A percentile compares a stretch with the other conserved stretches of the same genome.
Evolutionary conservation across 2,113 vertebrate species (phyloP).

Genomic region (Nettapus auritus): DNA sequence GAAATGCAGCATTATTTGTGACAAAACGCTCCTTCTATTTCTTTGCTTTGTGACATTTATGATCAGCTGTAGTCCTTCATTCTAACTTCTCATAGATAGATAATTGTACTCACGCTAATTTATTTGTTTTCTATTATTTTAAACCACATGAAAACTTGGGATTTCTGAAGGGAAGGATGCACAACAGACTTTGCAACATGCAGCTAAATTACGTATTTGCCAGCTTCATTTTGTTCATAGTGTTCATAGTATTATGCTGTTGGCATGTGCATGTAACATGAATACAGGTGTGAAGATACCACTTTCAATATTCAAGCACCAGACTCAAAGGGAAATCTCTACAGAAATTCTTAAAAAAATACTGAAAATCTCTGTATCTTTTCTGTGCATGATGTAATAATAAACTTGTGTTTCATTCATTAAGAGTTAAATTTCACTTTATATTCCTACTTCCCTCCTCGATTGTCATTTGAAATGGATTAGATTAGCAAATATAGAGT

Average conservation of each 20-base stretch:
- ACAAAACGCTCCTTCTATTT: conserved; percentile 76
- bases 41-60: conserved; percentile 76
- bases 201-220: not conserved
- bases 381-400: not conserved
- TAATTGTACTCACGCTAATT: conserved; percentile 45
- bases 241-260: not conserved
- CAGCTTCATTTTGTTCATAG: not conserved
- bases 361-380: not conserved
- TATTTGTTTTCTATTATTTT: conserved; percentile 16
- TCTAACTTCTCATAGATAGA: conserved; percentile 73
- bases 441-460: not conserved
- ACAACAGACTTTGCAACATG: not conserved
- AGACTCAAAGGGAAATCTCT: not conserved
- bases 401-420: not conserved
- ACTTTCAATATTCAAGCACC: not conserved
- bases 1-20: conserved; percentile 79
- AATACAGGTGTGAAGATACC: not conserved
- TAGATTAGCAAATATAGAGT: conserved; percentile 27
- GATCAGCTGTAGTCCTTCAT: conserved; percentile 74
- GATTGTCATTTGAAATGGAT: conserved; percentile 35
- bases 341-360: not conserved
- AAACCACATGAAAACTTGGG: conserved; percentile 18
- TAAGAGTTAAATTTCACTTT: conserved; percentile 13
- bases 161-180: not conserved
- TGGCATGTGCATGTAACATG: not conserved